Conservation (phyloP, 2,888 invertebrate genomes). For the Iselma pallidipennis region DNA sequence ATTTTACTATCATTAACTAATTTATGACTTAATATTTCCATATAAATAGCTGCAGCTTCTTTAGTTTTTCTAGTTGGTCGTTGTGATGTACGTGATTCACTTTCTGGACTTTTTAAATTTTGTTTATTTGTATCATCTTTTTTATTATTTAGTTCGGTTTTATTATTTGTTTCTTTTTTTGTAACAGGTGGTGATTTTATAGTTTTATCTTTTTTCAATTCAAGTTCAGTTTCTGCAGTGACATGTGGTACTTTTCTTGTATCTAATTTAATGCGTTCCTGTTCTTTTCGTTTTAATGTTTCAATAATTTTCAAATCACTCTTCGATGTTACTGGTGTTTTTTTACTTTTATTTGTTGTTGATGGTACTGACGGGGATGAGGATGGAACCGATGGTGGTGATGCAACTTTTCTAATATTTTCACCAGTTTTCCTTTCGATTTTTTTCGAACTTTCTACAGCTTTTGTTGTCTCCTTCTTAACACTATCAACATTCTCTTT, state of each 20-base stretch:
- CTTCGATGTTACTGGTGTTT: conserved; percentile 1
- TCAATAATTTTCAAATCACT: conserved; percentile 1
- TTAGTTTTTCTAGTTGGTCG: conserved; percentile 73
- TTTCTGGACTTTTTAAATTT: conserved; percentile 2
- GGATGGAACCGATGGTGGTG: background rate
- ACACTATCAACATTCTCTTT: background rate
- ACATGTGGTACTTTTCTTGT: background rate
- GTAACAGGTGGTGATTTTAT: background rate
- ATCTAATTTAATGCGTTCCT: conserved; percentile 2
- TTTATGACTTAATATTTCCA: conserved; percentile 74
- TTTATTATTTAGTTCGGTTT: conserved; percentile 23
- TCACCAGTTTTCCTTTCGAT: background rate
- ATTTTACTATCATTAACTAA: conserved; percentile 66
- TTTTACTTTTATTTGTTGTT: conserved; percentile 1
- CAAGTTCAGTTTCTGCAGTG: conserved; percentile 8
- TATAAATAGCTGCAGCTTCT: conserved; percentile 74
- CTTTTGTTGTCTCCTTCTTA: conserved; percentile 4
- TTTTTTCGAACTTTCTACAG: background rate
- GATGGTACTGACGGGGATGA: background rate
- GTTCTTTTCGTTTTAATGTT: background rate
- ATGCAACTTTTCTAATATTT: conserved; percentile 1
- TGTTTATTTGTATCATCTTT: conserved; percentile 22
- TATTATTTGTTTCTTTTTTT: conserved; percentile 6
- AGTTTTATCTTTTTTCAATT: conserved; percentile 7
- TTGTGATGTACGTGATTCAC: conserved; percentile 21